Percentiles rank a stretch among this genome's conserved stretches.
phyloP scores from a whole-genome alignment of 2,113 vertebrate species.

The Benitochromis conjunctus region DNA sequence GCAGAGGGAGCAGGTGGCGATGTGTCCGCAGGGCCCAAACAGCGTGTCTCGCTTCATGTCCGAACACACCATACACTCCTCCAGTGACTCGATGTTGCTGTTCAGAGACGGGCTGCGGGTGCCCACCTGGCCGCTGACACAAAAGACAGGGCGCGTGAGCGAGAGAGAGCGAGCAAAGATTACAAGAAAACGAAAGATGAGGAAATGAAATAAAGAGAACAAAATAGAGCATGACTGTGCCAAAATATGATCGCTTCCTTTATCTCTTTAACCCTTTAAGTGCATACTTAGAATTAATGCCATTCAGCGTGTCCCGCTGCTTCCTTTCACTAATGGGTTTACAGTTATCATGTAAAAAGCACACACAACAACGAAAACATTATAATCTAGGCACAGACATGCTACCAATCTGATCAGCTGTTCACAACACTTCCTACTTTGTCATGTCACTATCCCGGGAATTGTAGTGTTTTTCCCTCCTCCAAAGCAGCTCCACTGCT shows the following conservation, averaged over 20 bases:
- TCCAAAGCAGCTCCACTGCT: neutral
- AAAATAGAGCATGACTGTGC: neutral
- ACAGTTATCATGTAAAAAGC: neutral
- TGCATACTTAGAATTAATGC: neutral
- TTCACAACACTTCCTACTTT: neutral
- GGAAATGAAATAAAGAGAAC: neutral
- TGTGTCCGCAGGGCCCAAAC: constrained; percentile 98
- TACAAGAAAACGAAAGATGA: neutral
- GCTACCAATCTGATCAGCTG: neutral
- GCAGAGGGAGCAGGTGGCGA: constrained; percentile 98
- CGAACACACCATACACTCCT: constrained; percentile 99
- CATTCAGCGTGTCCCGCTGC: neutral
- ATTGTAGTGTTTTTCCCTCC: neutral
- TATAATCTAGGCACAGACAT: neutral
- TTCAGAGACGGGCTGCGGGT: constrained; percentile 95
- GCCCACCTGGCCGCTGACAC: constrained; percentile 88
- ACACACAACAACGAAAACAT: neutral
- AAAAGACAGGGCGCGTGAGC: neutral
- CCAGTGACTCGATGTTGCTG: constrained; percentile 94
- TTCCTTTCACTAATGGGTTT: neutral
- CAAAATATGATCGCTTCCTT: neutral
- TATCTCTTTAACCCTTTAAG: neutral
- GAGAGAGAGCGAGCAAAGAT: neutral
- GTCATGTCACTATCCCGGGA: neutral
- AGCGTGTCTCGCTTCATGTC: constrained; percentile 98